Evolutionary conservation across 2,888 invertebrate species (phyloP).

Genomic region (Heteromurus nitidus): DNA sequence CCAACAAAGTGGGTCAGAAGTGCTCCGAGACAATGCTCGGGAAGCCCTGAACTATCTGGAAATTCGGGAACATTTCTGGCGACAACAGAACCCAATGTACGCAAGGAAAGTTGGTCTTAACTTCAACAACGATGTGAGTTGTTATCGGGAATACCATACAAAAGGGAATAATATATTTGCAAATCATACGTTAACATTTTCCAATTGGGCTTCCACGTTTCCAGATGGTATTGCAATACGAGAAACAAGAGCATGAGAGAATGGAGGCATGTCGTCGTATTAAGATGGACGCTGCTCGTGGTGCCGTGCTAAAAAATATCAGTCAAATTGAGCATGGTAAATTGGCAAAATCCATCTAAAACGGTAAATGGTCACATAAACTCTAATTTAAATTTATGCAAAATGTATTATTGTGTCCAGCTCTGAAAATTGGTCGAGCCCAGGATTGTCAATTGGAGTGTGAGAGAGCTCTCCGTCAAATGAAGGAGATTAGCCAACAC

Average conservation of each 20-base stretch:
- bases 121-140: conserved; percentile 71
- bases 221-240: conserved; percentile 64
- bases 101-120: conserved; percentile 71
- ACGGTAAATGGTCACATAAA: too few relatives aligned
- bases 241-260: conserved; percentile 68
- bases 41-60: conserved; percentile 72
- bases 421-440: conserved; percentile 71
- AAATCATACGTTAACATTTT: too few relatives aligned
- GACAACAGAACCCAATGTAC: conserved; percentile 73
- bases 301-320: conserved; percentile 72
- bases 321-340: conserved; percentile 71
- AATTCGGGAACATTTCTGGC: conserved; percentile 72
- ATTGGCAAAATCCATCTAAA: neutral
- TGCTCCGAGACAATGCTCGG: conserved; percentile 67
- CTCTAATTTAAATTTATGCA: too few relatives aligned
- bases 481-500: conserved; percentile 70
- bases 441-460: conserved; percentile 73
- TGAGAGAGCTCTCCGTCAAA: conserved; percentile 72
- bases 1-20: conserved; percentile 69
- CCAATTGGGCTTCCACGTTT: too few relatives aligned
- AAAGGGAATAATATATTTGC: too few relatives aligned
- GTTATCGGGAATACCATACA: too few relatives aligned
- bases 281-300: conserved; percentile 72
- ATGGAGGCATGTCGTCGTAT: conserved; percentile 69
- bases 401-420: conserved; percentile 58